These are phyloP conservation scores for Anagyrus pseudococci DNA, from an alignment of 2,888 invertebrate genomes.

Conservation along the genomic window DNA sequence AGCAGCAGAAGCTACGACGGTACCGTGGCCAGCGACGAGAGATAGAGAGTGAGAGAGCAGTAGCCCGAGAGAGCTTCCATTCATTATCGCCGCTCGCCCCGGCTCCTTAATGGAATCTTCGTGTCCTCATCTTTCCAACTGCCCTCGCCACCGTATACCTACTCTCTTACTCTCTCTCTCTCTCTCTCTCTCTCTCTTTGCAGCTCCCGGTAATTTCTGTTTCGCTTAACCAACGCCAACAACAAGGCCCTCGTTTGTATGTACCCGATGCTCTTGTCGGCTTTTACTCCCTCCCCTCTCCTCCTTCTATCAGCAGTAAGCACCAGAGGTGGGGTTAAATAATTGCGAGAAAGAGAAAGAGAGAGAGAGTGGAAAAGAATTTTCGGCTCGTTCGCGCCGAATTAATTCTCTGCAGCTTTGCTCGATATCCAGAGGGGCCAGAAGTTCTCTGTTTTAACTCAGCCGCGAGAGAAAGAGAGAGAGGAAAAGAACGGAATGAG, in stretches of 20 bases:
- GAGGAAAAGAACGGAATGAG: neutral
- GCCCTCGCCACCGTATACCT: no score
- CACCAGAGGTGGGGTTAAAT: constrained; percentile 13
- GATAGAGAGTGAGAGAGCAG: constrained; percentile 8
- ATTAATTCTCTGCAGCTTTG: constrained; percentile 22
- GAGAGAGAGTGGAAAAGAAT: no score
- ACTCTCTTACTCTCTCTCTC: no score
- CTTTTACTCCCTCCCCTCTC: constrained; percentile 18
- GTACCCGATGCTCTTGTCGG: constrained; percentile 29
- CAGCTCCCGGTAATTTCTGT: constrained; percentile 49
- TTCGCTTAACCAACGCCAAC: constrained; percentile 48
- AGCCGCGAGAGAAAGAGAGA: no score
- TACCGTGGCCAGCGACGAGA: no score
- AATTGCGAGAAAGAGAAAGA: no score
- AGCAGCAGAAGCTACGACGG: no score
- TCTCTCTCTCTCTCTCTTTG: constrained; percentile 31
- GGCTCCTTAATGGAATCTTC: constrained; percentile 61
- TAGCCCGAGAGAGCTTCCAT: constrained; percentile 53
- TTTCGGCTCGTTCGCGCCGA: constrained; percentile 3
- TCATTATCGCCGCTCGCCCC: constrained; percentile 59
- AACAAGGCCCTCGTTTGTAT: constrained; percentile 46
- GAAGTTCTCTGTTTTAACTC: no score
- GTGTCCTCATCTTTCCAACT: constrained; percentile 57
- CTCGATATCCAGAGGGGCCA: no score
- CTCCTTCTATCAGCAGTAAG: neutral